phyloP scores from a whole-genome alignment of 2,113 vertebrate species.

The Carassius gibelio region DNA sequence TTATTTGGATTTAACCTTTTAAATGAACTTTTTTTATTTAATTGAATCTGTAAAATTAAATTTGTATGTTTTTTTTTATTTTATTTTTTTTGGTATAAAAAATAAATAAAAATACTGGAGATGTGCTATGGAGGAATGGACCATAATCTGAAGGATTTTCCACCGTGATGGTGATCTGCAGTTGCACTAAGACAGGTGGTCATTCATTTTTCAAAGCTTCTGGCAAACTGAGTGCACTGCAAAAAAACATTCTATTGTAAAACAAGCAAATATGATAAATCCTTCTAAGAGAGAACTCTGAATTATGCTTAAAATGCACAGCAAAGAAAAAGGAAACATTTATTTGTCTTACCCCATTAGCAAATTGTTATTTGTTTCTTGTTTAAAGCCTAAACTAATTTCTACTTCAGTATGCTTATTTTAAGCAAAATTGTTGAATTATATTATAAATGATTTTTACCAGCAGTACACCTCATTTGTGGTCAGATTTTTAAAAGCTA shows the following conservation, averaged over 20 bases:
- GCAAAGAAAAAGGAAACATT: neutral
- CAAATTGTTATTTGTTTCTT: neutral
- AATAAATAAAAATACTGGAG: too few species aligned
- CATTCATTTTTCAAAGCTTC: neutral
- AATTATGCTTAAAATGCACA: neutral
- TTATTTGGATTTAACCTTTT: too few species aligned
- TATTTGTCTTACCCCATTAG: neutral
- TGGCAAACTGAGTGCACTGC: neutral
- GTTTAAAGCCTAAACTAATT: neutral
- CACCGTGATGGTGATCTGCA: neutral
- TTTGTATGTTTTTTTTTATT: too few species aligned
- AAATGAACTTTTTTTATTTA: too few species aligned
- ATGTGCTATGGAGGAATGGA: neutral
- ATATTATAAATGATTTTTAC: neutral
- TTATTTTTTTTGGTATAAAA: too few species aligned
- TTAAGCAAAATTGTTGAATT: neutral
- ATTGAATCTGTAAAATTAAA: too few species aligned
- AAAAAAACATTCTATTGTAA: neutral
- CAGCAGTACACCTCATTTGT: neutral
- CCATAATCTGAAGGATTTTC: neutral
- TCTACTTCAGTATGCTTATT: neutral
- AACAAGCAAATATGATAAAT: slow-evolving; percentile 1
- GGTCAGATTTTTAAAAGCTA: neutral
- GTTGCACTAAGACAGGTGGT: neutral
- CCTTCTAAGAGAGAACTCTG: neutral